Conservation (phyloP, 2,888 invertebrate species). For the Tetropium fuscum region DNA sequence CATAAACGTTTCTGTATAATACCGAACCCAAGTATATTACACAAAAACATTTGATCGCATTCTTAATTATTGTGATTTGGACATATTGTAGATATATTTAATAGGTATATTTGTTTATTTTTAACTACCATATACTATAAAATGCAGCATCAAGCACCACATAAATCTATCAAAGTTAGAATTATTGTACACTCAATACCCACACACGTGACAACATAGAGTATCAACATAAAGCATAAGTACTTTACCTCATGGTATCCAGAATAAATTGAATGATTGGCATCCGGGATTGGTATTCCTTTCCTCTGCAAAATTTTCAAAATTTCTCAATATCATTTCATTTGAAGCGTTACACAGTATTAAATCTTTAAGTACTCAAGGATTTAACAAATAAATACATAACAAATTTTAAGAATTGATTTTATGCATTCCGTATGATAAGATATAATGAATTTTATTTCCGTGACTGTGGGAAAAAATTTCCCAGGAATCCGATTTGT, state of each 20-base stretch:
- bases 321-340: too few species aligned
- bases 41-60: neutral
- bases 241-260: constrained; percentile 59
- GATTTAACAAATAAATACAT: too few species aligned
- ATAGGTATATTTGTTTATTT: neutral
- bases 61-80: neutral
- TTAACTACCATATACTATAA: constrained; percentile 23
- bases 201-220: neutral
- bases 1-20: too few species aligned
- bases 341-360: too few species aligned
- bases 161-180: constrained; percentile 61
- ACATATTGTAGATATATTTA: neutral
- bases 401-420: too few species aligned
- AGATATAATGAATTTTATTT: too few species aligned
- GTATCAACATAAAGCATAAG: constrained; percentile 1
- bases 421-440: too few species aligned
- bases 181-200: neutral
- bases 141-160: constrained; percentile 63
- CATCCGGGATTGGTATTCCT: constrained; percentile 61
- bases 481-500: too few species aligned
- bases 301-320: constrained; percentile 62
- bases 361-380: too few species aligned
- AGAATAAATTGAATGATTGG: constrained; percentile 62
- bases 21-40: too few species aligned
- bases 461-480: too few species aligned